These are phyloP conservation scores for Drosophila monieri DNA, from an alignment of 2,888 invertebrate genomes.

Conservation along the genomic window DNA sequence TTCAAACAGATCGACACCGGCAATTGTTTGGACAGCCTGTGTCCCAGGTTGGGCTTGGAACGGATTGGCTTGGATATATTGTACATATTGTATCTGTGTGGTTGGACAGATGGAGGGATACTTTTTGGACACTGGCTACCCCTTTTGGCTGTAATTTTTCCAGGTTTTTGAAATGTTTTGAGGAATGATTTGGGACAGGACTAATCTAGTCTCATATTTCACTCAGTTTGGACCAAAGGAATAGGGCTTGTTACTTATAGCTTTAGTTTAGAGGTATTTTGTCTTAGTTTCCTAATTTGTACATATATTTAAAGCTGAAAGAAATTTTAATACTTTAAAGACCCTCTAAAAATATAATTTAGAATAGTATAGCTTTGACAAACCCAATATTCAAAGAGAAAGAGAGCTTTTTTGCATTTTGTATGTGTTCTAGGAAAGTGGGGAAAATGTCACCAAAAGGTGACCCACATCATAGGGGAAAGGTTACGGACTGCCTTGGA, in stretches of 20 bases:
- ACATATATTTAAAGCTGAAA: too few species aligned
- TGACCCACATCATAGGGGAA: background rate
- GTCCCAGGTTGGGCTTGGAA: slow-evolving; percentile 31
- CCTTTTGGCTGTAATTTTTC: slow-evolving; percentile 1
- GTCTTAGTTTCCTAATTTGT: too few species aligned
- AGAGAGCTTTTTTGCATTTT: too few species aligned
- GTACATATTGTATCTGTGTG: background rate
- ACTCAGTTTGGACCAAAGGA: background rate
- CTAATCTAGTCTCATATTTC: background rate
- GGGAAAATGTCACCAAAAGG: slow-evolving; percentile 2
- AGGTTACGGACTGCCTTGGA: background rate
- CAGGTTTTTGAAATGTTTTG: background rate
- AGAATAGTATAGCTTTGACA: too few species aligned
- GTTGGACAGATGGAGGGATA: slow-evolving; percentile 8
- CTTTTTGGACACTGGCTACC: slow-evolving; percentile 5
- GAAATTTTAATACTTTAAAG: too few species aligned
- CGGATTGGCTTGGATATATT: slow-evolving; percentile 8
- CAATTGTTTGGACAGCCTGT: slow-evolving; percentile 72
- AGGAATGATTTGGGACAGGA: background rate
- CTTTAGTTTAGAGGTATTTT: too few species aligned
- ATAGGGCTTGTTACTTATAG: background rate
- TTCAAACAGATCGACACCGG: slow-evolving; percentile 75
- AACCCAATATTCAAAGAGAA: too few species aligned
- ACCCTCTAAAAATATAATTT: too few species aligned
- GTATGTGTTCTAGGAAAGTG: background rate